Evolutionary conservation across 2,888 invertebrate genomes (phyloP).

Genomic region (Rhingia rostrata): DNA sequence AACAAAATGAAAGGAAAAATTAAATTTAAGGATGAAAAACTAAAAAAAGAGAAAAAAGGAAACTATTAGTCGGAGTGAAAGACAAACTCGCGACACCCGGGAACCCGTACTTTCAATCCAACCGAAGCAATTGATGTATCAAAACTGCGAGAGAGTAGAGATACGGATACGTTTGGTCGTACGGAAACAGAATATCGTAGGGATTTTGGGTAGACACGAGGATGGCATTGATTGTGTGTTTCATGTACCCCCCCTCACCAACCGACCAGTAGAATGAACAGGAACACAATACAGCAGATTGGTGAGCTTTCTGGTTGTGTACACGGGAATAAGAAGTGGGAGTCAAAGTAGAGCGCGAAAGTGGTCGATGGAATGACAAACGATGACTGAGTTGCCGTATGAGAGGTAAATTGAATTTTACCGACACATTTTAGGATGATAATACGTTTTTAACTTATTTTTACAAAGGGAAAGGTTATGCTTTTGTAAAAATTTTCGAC

Average conservation of each 20-base stretch:
- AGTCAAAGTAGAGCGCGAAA: conserved; percentile 23
- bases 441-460: too few species aligned
- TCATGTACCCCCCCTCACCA: background rate
- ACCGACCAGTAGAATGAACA: conserved; percentile 24
- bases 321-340: conserved; percentile 35
- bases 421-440: too few species aligned
- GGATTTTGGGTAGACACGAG: conserved; percentile 24
- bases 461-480: too few species aligned
- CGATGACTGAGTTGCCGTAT: too few species aligned
- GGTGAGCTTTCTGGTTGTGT: conserved; percentile 54
- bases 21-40: conserved; percentile 2
- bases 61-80: conserved; percentile 69
- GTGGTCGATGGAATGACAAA: conserved; percentile 1
- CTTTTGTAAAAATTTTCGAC: too few species aligned
- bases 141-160: conserved; percentile 69
- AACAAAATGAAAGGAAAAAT: conserved; percentile 23
- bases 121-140: conserved; percentile 71
- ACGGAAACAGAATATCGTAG: conserved; percentile 56
- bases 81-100: conserved; percentile 62
- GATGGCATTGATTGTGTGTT: conserved; percentile 8
- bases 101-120: conserved; percentile 67
- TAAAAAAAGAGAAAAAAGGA: conserved; percentile 40
- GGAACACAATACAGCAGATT: conserved; percentile 20
- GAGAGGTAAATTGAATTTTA: too few species aligned
- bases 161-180: conserved; percentile 45